phyloP scores from a whole-genome alignment of 2,797 vertebrate species.

The Enteromius argenteus region DNA sequence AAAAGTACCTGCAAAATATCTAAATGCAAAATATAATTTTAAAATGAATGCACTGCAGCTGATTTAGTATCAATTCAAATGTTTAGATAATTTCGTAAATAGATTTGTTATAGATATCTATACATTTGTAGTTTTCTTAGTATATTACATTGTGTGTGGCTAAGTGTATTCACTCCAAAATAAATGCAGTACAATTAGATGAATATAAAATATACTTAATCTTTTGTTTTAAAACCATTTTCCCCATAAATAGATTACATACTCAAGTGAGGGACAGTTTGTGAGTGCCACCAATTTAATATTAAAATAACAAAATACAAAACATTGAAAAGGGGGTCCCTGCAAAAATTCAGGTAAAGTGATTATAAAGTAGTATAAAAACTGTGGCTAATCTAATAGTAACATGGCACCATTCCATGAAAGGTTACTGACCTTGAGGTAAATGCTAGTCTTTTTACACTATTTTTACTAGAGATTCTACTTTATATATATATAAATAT shows the following conservation, averaged over 20 bases:
- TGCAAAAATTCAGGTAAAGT: not conserved
- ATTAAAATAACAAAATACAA: not conserved
- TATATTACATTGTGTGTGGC: not conserved
- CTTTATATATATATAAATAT: too few relatives aligned
- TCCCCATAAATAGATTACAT: not conserved
- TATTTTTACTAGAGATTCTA: not conserved
- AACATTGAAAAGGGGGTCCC: not conserved
- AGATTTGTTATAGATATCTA: not conserved
- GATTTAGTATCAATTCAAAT: not conserved
- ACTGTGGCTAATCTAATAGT: not conserved
- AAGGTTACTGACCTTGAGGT: slow-evolving; percentile 10
- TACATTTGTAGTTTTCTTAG: not conserved
- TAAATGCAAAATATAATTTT: not conserved
- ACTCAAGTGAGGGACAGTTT: not conserved
- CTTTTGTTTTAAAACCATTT: not conserved
- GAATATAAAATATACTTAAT: not conserved
- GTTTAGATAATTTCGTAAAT: not conserved
- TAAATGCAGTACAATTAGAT: not conserved
- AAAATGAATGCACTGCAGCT: not conserved
- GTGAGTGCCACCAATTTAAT: not conserved
- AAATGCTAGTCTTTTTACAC: not conserved
- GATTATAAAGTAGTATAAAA: not conserved
- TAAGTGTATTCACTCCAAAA: not conserved
- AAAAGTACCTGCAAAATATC: not conserved
- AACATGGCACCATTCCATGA: not conserved